Conservation (phyloP, 2,113 vertebrate species). For the Leuciscus idus region DNA sequence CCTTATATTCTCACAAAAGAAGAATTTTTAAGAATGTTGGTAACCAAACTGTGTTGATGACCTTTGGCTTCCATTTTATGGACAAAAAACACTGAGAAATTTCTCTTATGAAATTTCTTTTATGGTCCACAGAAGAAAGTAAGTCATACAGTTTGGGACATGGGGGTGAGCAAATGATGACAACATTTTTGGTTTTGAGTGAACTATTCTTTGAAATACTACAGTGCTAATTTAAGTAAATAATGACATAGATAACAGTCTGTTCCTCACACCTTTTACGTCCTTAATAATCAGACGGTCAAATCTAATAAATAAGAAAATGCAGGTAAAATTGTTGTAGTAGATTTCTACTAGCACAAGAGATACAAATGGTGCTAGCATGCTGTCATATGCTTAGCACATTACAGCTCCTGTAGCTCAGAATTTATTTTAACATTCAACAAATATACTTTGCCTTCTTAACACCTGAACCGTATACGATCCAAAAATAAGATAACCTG, state of each 20-base stretch:
- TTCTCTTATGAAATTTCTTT: too few species aligned
- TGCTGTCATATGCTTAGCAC: not conserved
- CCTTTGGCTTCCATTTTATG: not conserved
- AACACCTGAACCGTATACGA: not conserved
- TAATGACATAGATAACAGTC: too few species aligned
- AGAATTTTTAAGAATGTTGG: not conserved
- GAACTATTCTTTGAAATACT: not conserved
- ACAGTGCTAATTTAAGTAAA: too few species aligned
- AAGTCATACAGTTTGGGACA: too few species aligned
- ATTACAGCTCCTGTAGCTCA: not conserved
- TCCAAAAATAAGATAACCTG: not conserved
- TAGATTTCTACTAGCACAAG: not conserved
- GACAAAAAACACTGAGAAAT: too few species aligned
- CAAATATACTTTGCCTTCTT: not conserved
- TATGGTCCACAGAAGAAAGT: too few species aligned
- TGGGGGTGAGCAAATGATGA: not conserved
- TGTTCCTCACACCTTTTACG: too few species aligned
- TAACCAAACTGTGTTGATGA: not conserved
- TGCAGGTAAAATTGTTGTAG: not conserved
- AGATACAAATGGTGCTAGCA: not conserved
- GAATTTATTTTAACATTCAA: not conserved
- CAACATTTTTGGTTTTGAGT: not conserved
- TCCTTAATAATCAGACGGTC: not conserved
- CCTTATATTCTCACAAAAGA: not conserved
- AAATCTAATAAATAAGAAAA: not conserved